Conservation (phyloP, 2,888 invertebrate species). For the Hydraecia micacea region DNA sequence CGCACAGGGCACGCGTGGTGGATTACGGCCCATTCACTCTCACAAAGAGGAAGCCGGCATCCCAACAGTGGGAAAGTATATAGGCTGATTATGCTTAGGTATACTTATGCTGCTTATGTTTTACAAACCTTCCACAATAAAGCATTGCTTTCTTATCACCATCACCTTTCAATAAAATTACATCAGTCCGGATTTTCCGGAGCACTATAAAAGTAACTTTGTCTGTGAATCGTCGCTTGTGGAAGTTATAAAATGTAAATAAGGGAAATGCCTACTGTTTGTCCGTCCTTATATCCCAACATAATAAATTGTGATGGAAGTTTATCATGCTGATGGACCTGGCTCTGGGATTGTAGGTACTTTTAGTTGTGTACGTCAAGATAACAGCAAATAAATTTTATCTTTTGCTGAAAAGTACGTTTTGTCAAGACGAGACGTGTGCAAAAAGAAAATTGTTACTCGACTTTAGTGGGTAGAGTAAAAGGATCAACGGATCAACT, state of each 20-base stretch:
- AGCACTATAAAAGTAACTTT: constrained; percentile 7
- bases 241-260: constrained; percentile 39
- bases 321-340: constrained; percentile 39
- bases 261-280: constrained; percentile 30
- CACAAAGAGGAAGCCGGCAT: neutral
- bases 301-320: constrained; percentile 35
- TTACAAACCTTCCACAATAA: neutral
- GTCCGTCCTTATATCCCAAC: constrained; percentile 15
- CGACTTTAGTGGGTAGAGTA: neutral
- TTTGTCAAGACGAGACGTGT: neutral
- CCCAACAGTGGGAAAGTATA: neutral
- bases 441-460: neutral
- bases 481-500: neutral
- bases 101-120: neutral
- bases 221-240: constrained; percentile 2
- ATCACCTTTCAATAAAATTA: neutral
- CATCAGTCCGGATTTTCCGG: neutral
- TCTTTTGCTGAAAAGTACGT: neutral
- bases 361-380: constrained; percentile 12
- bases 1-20: neutral
- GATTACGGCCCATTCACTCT: neutral
- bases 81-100: neutral
- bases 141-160: neutral
- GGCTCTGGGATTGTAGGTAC: neutral
- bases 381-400: neutral